phyloP scores from a whole-genome alignment of 2,113 vertebrate species.

The Lynx canadensis region DNA sequence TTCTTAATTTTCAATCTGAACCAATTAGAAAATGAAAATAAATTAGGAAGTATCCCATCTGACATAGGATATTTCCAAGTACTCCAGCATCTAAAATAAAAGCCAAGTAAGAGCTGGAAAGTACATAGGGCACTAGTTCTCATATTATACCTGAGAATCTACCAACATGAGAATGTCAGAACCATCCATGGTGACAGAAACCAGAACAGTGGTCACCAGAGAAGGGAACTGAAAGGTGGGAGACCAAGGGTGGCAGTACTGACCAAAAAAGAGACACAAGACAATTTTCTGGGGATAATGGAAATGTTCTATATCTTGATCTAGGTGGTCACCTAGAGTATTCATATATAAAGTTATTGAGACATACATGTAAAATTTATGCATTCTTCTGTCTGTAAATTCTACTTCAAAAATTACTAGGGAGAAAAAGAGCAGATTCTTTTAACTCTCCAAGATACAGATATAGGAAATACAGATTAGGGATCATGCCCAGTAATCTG shows the following conservation, averaged over 20 bases:
- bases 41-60: not conserved
- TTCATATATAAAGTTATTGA: not conserved
- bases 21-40: slow-evolving; percentile 36
- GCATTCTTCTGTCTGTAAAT: slow-evolving; percentile 36
- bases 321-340: not conserved
- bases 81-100: slow-evolving; percentile 9
- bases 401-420: not conserved
- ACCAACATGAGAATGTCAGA: not conserved
- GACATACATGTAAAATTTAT: not conserved
- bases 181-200: not conserved
- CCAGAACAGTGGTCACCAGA: not conserved
- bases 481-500: not conserved
- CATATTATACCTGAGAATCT: not conserved
- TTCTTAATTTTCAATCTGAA: slow-evolving; percentile 45
- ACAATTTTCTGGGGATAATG: not conserved
- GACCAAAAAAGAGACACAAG: not conserved
- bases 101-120: not conserved
- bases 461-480: not conserved
- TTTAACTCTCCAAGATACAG: slow-evolving; percentile 26
- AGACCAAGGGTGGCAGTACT: not conserved
- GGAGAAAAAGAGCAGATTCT: not conserved
- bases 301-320: not conserved
- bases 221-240: not conserved
- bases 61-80: not conserved
- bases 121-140: not conserved